phyloP scores from a whole-genome alignment of 2,113 vertebrate species.

The Phylloscopus whistleri region DNA sequence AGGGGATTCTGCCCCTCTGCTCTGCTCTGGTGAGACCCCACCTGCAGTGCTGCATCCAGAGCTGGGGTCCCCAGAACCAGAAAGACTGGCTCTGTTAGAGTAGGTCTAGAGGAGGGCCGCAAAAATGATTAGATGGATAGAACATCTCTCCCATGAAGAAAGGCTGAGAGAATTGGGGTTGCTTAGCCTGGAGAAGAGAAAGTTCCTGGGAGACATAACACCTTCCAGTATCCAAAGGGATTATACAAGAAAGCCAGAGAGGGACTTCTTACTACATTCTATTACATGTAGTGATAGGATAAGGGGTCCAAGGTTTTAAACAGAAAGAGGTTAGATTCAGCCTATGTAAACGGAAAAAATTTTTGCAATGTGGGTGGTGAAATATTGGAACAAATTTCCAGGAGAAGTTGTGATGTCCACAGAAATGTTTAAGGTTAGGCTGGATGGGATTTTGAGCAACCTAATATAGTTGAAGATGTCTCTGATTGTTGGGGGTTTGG shows the following conservation, averaged over 20 bases:
- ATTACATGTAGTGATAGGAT: too few relatives aligned
- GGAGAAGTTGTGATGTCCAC: background rate
- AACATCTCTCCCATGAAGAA: background rate
- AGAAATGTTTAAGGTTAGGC: background rate
- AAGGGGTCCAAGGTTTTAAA: background rate
- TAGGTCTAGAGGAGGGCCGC: background rate
- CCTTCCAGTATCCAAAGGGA: background rate
- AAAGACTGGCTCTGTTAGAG: background rate
- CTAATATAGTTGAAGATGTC: background rate
- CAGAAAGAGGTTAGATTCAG: fast-evolving
- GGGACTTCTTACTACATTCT: background rate
- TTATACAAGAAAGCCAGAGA: background rate
- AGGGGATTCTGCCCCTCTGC: background rate
- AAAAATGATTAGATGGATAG: background rate
- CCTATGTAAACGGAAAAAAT: fast-evolving
- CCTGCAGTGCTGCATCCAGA: fast-evolving
- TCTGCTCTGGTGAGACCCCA: background rate
- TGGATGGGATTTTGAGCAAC: background rate
- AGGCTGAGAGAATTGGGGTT: background rate
- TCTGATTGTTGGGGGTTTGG: fast-evolving
- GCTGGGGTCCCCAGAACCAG: background rate
- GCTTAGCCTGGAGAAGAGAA: background rate
- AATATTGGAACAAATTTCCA: background rate
- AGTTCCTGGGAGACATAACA: background rate
- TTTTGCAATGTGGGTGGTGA: background rate